Evolutionary conservation across 2,888 invertebrate genomes (phyloP).

Genomic region (Eupithecia dodoneata): DNA sequence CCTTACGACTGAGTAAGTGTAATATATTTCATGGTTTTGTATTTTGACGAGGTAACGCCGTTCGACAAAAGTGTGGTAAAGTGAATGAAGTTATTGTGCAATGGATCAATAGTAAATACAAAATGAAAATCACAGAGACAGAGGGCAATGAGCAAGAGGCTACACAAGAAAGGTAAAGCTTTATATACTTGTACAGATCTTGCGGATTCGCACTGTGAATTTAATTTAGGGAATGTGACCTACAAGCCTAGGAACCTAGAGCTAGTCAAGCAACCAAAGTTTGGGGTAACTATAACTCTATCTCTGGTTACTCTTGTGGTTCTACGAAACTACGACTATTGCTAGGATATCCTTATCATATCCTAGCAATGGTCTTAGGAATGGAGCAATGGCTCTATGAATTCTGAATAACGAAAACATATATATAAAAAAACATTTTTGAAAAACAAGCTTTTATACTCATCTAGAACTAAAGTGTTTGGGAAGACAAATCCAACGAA

Average conservation of each 20-base stretch:
- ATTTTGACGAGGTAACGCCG: background rate
- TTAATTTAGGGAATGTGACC: background rate
- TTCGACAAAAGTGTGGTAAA: conserved; percentile 15
- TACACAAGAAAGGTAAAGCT: conserved; percentile 52
- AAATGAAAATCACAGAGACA: conserved; percentile 73
- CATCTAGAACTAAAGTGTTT: too few relatives aligned
- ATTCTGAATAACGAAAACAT: too few relatives aligned
- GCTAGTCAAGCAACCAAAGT: background rate
- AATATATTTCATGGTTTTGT: background rate
- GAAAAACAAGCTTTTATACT: too few relatives aligned
- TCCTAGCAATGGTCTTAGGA: too few relatives aligned
- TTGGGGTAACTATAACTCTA: background rate
- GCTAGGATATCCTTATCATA: background rate
- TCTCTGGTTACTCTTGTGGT: background rate
- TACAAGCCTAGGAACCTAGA: background rate
- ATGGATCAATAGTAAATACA: conserved; percentile 28
- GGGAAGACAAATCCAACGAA: too few relatives aligned
- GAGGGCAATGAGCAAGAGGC: conserved; percentile 49
- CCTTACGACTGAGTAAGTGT: background rate
- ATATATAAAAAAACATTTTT: too few relatives aligned
- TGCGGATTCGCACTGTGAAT: background rate
- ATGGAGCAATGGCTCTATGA: too few relatives aligned
- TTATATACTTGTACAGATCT: background rate
- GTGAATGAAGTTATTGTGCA: conserved; percentile 23
- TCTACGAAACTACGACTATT: conserved; percentile 10